A percentile compares a stretch with the other conserved stretches of the same genome.
Conservation (phyloP, 2,888 invertebrate species). For the Lypha dubia region DNA sequence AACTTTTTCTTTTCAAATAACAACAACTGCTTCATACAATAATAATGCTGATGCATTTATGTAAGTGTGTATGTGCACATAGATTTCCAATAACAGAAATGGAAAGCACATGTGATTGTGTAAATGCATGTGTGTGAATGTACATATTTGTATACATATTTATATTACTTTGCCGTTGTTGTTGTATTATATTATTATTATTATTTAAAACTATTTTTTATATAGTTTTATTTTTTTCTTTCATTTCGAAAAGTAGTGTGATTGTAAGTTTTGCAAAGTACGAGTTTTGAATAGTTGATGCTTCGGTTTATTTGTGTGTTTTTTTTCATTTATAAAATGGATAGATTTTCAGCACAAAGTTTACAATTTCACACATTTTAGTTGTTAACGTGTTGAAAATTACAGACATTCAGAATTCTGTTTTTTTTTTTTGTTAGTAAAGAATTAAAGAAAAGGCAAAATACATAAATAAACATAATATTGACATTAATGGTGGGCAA, state of each 20-base stretch:
- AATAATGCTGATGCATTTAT: background rate
- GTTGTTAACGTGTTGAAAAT: constrained; percentile 60
- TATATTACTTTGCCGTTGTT: constrained; percentile 2
- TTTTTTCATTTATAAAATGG: constrained; percentile 37
- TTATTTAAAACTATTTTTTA: constrained; percentile 46
- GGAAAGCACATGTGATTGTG: background rate
- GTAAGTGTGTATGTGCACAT: background rate
- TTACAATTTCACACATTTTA: constrained; percentile 67
- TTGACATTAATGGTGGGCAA: background rate
- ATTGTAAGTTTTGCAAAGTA: constrained; percentile 44
- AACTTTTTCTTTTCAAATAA: constrained; percentile 54
- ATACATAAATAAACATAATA: background rate
- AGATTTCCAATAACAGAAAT: constrained; percentile 28
- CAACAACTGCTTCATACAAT: constrained; percentile 10
- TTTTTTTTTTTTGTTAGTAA: constrained; percentile 31
- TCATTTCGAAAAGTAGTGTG: constrained; percentile 26
- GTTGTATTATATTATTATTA: constrained; percentile 31
- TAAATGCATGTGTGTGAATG: background rate
- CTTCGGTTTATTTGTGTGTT: constrained; percentile 22
- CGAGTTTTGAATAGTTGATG: constrained; percentile 52
- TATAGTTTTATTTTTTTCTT: constrained; percentile 26
- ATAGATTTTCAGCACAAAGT: constrained; percentile 57
- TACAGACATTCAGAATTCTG: constrained; percentile 43
- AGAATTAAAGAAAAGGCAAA: constrained; percentile 22
- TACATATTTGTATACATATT: too few species aligned